phyloP scores from a whole-genome alignment of 1,140 invertebrate genomes.

The Venturia canescens region DNA sequence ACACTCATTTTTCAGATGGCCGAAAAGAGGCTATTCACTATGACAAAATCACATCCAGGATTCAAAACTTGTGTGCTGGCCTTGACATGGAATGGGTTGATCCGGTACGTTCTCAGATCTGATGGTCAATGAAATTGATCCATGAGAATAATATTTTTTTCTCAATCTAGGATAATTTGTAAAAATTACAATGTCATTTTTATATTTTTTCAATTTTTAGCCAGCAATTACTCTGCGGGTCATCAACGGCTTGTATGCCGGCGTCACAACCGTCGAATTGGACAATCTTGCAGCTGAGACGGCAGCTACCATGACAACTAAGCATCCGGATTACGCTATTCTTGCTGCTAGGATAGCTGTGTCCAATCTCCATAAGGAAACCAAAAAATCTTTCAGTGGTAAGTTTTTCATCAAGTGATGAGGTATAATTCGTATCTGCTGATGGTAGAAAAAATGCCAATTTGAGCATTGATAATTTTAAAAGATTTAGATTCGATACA shows the following conservation, averaged over 20 bases:
- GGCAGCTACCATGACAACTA: slow-evolving; percentile 81
- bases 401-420: slow-evolving; percentile 49
- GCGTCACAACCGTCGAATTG: slow-evolving; percentile 96
- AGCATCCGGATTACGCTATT: slow-evolving; percentile 98
- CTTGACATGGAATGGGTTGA: slow-evolving; percentile 97
- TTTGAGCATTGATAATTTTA: too few relatives aligned
- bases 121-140: slow-evolving; percentile 23
- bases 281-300: slow-evolving; percentile 86
- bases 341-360: slow-evolving; percentile 97
- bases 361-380: slow-evolving; percentile 97
- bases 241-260: slow-evolving; percentile 95
- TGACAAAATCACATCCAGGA: slow-evolving; percentile 98
- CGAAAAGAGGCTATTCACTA: slow-evolving; percentile 95
- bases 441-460: too few relatives aligned
- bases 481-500: too few relatives aligned
- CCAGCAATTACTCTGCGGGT: slow-evolving; percentile 91
- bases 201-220: slow-evolving; percentile 74
- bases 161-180: background rate
- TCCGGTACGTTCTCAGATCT: slow-evolving; percentile 84
- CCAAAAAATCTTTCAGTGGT: slow-evolving; percentile 85
- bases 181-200: too few relatives aligned
- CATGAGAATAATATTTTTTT: background rate
- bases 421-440: too few relatives aligned
- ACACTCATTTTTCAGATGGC: slow-evolving; percentile 82
- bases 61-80: slow-evolving; percentile 96